These are phyloP conservation scores for Catocala nupta DNA, from an alignment of 2,888 invertebrate genomes.

Conservation along the genomic window DNA sequence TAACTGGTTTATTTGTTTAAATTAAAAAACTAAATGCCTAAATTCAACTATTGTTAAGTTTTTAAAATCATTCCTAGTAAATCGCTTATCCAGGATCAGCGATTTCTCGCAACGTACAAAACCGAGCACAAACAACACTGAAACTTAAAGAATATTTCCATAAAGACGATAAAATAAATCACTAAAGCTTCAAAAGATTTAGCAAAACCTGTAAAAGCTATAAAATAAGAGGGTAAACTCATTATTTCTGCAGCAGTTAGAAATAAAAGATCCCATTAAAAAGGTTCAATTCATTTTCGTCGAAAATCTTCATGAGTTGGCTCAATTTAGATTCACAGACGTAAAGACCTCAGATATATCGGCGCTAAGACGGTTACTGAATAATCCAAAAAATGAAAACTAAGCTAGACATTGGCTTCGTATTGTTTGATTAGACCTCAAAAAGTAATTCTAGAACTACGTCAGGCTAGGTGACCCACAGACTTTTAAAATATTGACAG, in stretches of 20 bases:
- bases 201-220: not conserved
- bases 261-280: constrained; percentile 37
- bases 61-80: too few relatives aligned
- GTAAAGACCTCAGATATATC: constrained; percentile 14
- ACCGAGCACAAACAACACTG: too few relatives aligned
- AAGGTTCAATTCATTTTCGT: constrained; percentile 23
- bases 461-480: too few relatives aligned
- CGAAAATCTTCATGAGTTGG: constrained; percentile 15
- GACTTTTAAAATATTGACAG: too few relatives aligned
- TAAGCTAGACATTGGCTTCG: not conserved
- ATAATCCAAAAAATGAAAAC: constrained; percentile 14
- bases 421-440: not conserved
- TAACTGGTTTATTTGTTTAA: too few relatives aligned
- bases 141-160: too few relatives aligned
- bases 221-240: not conserved
- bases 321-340: constrained; percentile 26
- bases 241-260: constrained; percentile 13
- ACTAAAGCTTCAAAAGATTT: not conserved
- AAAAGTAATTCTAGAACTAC: not conserved
- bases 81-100: too few relatives aligned
- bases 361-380: constrained; percentile 6
- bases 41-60: too few relatives aligned
- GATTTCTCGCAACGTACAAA: too few relatives aligned
- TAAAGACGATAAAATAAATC: too few relatives aligned
- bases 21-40: too few relatives aligned